Evolutionary conservation across 2,797 vertebrate genomes (phyloP), one percentile per base, ranked within the genome.

Genomic region (Ptychobarbus kaznakovi): DNA sequence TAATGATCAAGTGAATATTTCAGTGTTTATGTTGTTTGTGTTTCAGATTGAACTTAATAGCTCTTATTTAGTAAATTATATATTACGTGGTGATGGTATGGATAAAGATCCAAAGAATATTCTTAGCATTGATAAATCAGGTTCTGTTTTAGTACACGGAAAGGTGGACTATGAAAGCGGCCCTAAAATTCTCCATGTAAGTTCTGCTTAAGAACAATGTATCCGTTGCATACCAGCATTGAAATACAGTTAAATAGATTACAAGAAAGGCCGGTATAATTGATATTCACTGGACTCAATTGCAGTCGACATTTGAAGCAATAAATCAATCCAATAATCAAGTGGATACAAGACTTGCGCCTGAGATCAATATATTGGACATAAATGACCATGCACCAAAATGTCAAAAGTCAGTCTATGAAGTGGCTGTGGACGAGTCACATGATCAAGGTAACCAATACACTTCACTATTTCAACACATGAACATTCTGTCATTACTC

Each of bases 351-450:
- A 70, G 51, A 20, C 93, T 95, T 1, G 92, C 90, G 2, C 77
- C 95, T 74, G 88, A 93, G 65, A 81, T 96, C 65, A 4, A 38
- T 1, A 89, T 96, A 22, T 0, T 46, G 0, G 95, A 95, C 42
- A 58, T 92, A 68, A 95, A 96, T 82, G 95, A 96, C 87, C 79
- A 95, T 35, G 0, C 90, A 3, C 95, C 95, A 4, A 1, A 1
- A n/a, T 96, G 95, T 88, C 15, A 61, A 0, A 0, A 0, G 0
- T 6, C 68, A 0, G 4, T 0, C 0, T 94, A 93, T 18, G 0
- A 80, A 6, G 6, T 76, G 56, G 80, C 0, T 16, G n/a, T 94
- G 20, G 44, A 89, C 0, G 95, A 96, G 87, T 91, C 90, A 66
- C 49, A 35, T 3, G 0, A 0, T 69, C 95, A 95, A 93, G 94